A percentile compares a stretch with the other conserved stretches of the same genome.
phyloP scores from a whole-genome alignment of 2,113 vertebrate species.

The Oenanthe melanoleuca region DNA sequence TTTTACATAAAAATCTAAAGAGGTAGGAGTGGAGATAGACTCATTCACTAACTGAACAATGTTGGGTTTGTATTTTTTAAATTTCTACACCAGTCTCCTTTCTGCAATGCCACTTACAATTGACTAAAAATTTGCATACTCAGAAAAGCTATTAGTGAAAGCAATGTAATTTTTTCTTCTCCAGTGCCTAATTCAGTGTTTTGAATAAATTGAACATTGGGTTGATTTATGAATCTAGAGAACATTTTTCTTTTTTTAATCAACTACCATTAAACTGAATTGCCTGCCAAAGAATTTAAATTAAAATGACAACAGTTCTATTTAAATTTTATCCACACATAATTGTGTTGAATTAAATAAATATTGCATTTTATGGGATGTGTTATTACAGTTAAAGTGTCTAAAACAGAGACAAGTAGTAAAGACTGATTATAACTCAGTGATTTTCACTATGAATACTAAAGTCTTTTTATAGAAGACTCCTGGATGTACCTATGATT shows the following conservation, averaged over 20 bases:
- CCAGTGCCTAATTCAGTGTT: neutral
- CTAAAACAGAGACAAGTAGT: neutral
- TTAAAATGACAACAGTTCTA: neutral
- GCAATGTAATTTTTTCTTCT: conserved; percentile 8
- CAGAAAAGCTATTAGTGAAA: conserved; percentile 17
- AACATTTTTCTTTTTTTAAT: neutral
- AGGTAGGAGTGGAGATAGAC: neutral
- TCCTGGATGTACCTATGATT: neutral
- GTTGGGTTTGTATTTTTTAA: neutral
- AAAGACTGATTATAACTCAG: neutral
- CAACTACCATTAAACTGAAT: neutral
- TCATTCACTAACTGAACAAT: neutral
- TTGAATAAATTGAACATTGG: neutral
- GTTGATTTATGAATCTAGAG: neutral
- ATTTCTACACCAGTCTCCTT: neutral
- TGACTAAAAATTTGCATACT: conserved; percentile 9
- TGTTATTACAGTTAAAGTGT: neutral
- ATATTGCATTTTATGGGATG: neutral
- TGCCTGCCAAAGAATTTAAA: neutral
- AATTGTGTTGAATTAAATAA: neutral
- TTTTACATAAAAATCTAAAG: neutral
- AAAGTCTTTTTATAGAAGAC: neutral
- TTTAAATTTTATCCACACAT: neutral
- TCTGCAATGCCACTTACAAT: neutral
- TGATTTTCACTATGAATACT: neutral